A percentile compares a stretch with the other conserved stretches of the same genome.
These are phyloP conservation scores for Argentina silus DNA, from an alignment of 2,797 vertebrate species.

Conservation along the genomic window DNA sequence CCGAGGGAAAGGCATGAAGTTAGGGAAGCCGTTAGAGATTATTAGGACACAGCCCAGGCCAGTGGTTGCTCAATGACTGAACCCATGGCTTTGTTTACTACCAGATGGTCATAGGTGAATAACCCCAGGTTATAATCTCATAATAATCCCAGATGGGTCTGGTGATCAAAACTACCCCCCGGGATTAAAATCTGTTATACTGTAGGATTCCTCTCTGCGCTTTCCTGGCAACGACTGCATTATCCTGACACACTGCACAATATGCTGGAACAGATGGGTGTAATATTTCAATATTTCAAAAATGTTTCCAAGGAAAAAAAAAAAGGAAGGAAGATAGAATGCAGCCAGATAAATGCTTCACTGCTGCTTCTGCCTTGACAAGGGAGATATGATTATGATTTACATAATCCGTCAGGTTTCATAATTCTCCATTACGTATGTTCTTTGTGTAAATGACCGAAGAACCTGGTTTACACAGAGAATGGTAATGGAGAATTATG, in stretches of 20 bases:
- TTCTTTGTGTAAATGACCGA: background rate
- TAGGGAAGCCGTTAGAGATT: no score
- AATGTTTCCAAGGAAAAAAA: conserved; percentile 33
- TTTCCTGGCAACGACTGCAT: conserved; percentile 47
- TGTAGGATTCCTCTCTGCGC: background rate
- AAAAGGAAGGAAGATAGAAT: conserved; percentile 18
- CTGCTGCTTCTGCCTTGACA: background rate
- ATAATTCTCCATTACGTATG: background rate
- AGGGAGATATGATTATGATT: background rate
- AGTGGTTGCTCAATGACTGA: background rate
- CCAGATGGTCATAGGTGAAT: conserved; percentile 1
- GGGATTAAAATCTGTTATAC: conserved; percentile 33
- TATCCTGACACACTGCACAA: conserved; percentile 48
- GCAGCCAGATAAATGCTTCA: conserved; percentile 13
- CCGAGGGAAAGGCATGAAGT: no score
- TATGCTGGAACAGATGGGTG: conserved; percentile 59
- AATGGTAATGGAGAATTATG: no score
- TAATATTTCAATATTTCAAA: conserved; percentile 51
- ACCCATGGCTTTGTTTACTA: background rate
- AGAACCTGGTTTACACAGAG: no score
- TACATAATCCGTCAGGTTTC: background rate
- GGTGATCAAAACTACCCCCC: background rate
- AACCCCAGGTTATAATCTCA: conserved; percentile 23
- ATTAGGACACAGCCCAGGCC: background rate
- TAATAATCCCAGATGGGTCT: background rate